Base-by-base conservation (phyloP, 2,113 vertebrate genomes). In the Desmodus rotundus region DNA sequence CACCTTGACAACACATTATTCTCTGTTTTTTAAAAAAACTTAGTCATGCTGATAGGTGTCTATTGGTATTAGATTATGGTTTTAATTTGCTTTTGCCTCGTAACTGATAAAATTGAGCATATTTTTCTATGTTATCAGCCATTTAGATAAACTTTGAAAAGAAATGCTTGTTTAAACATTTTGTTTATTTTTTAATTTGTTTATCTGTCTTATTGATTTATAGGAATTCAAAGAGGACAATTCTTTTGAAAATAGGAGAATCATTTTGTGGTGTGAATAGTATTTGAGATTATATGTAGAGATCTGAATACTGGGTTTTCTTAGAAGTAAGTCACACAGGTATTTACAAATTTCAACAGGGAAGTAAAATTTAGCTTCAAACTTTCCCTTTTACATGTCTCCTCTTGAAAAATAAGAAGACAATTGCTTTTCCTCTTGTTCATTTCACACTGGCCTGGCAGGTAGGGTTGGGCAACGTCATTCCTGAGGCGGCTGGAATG, bases 401-500 rank as follows among this genome's bases (percentile, higher is more conserved):
- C 63, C 38, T 63, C 63, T 54, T 3, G 5, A 83, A 84, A 50
- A 52, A 31, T 14, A 11, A 14, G 45, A 38, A 28, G 28, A 33
- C 15, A 1, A 0, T 9, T 11, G 14, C 33, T 67, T n/a, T 87
- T 33, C 43, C 24, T 91, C 36, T 11, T 14, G 4, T 54, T 50
- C 24, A 16, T 72, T 63, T 76, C 65, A 65, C 31, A 7, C 33
- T 76, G 15, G 47, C 43, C 22, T 85, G 38, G 50, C 22, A 72
- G 38, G 33, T 19, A 45, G 38, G 24, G 1, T 14, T 3, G 8
- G 31, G 54, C 33, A 68, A 20, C 45, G 17, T n/a, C 58, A 67
- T 76, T 68, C n/a, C 6, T 0, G 1, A 61, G 38, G 4, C 3
- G 4, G 24, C 3, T 63, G 36, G 36, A 19, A 28, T 0, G 8